Base-by-base conservation (phyloP, 2,888 invertebrate species). In the Endotricha flammealis region DNA sequence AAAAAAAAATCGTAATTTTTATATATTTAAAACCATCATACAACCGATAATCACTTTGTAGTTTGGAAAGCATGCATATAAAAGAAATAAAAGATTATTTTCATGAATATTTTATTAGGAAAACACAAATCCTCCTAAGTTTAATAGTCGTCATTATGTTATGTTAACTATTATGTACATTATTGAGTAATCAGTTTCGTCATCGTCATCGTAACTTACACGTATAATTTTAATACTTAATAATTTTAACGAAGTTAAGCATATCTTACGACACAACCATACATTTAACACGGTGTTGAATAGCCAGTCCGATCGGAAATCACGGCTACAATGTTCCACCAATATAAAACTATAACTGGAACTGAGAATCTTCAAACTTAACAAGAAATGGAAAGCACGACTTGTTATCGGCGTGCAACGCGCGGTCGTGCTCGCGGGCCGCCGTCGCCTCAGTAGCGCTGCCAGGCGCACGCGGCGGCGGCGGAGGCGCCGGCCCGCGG, bases 261-360 rank as follows among this genome's bases (percentile, higher is more conserved):
- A 82, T 83, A 83, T 81, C 75, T 80, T 85, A 86, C 77, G 87
- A 87, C 87, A 87, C 87, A 87, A 87, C 87, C 87, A 87, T 87
- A 86, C 73, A 81, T 80, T 83, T 78, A 85, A 82, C 81, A 81
- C 80, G 85, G 81, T 75, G 79, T 58, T 59, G 48, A 51, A 48
- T 44, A 67, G 68, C 70, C 66, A 48, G 49, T 50, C 58, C 60
- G 45, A 47, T 38, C 49, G 57, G 58, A 61, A 62, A 40, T 52
- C 50, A 46, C 56, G 69, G 64, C 71, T 57, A 51, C 56, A 82
- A 67, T 72, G 82, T 82, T 71, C 78, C 82, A 85, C 85, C 83
- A 68, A 64, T 70, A 70, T 42, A 62, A 70, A 82, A 78, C 81
- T 83, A 79, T 80, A 73, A 86, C 83, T 85, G 83, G 83, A 86